phyloP scores from a whole-genome alignment of 2,888 invertebrate species.

The Stramonita haemastoma region DNA sequence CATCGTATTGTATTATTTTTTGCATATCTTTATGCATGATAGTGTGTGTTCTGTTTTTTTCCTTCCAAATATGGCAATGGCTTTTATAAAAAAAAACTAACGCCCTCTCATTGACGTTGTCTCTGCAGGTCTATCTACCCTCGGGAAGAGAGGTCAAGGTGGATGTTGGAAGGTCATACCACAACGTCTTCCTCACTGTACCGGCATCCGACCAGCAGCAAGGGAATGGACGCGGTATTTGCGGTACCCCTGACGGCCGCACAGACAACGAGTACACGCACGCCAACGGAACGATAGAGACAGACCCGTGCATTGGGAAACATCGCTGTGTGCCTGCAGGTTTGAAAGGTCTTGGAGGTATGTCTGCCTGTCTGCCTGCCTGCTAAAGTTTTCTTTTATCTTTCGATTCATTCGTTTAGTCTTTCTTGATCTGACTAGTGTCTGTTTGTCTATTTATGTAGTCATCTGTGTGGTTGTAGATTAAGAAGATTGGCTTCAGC shows the following conservation, averaged over 20 bases:
- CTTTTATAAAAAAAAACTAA: too few species aligned
- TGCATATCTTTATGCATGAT: too few species aligned
- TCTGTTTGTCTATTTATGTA: too few species aligned
- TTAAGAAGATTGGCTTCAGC: too few species aligned
- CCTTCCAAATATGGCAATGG: too few species aligned
- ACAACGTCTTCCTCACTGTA: not conserved
- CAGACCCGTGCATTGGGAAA: not conserved
- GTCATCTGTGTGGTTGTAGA: too few species aligned
- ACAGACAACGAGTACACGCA: not conserved
- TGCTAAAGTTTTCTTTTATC: too few species aligned
- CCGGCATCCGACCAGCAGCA: not conserved
- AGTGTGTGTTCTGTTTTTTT: too few species aligned
- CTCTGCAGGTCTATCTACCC: not conserved
- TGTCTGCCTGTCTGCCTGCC: not conserved
- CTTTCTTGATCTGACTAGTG: too few species aligned
- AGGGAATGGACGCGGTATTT: not conserved
- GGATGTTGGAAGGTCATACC: not conserved
- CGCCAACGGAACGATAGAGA: conserved; percentile 7
- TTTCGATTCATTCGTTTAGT: too few species aligned
- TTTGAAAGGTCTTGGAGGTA: conserved; percentile 17
- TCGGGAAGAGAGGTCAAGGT: conserved; percentile 1
- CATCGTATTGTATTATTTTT: too few species aligned
- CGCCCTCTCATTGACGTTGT: too few species aligned
- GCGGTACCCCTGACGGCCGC: not conserved
- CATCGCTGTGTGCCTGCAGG: not conserved